Evolutionary conservation across 1,140 invertebrate genomes (phyloP), one percentile per base, ranked within the genome.

Genomic region (Scylla paramamosain): DNA sequence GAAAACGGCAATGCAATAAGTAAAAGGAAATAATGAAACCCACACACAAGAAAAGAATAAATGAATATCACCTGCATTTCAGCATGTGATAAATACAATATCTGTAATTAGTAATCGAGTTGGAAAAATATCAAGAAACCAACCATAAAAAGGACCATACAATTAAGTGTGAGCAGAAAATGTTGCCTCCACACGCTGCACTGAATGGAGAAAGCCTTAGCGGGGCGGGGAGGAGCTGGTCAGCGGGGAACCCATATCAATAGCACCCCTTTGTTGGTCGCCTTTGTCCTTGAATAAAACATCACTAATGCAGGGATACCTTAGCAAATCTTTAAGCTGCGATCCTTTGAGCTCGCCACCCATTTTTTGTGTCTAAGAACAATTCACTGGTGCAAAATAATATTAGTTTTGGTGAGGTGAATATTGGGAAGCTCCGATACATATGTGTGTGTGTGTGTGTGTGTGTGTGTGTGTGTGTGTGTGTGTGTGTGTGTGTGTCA

Each of bases 381-480:
- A n/a, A n/a, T n/a, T n/a, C n/a, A 20, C n/a, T 77, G 12, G 67
- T 77, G 67, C 20, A n/a, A 25, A 25, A 77, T 77, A n/a, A n/a
- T 77, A 77, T 77, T 77, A 25, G 67, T 77, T 77, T 25, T n/a
- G 25, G 20, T 7, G 67, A 77, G 25, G 25, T 20, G 67, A 77
- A 20, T n/a, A 20, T 77, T 77, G 67, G 67, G 67, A 77, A 77
- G 67, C 67, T n/a, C 4, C 25, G 67, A 20, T 7, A 77, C 12
- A 28, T 88, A 28, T 32, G 86, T 88, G 29, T 20, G 29, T 88
- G 86, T 31, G 8, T 29, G 86, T 88, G 86, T 39, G 86, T 32
- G 86, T 29, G 31, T 29, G 86, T 88, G 86, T 88, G 86, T 88
- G 28, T 88, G 86, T 88, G 83, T 32, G 86, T 88, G 86, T 88